These are phyloP conservation scores for Pogonocherus hispidulus DNA, from an alignment of 2,888 invertebrate genomes.

Conservation along the genomic window DNA sequence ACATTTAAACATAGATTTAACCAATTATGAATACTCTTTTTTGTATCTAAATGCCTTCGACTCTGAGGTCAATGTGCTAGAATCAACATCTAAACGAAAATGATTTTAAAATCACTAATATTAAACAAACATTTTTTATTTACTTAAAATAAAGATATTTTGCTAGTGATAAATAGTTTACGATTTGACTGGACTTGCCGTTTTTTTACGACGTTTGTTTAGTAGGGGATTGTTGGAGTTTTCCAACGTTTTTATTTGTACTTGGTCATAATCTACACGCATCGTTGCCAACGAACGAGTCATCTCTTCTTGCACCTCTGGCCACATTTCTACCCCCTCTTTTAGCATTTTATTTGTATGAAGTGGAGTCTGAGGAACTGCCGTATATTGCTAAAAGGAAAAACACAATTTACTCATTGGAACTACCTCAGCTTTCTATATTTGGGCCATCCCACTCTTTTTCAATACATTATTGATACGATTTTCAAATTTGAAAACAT, in stretches of 20 bases:
- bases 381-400: slow-evolving; percentile 74
- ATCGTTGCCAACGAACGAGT: slow-evolving; percentile 97
- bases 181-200: slow-evolving; percentile 31
- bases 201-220: slow-evolving; percentile 81
- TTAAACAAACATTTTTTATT: slow-evolving; percentile 1
- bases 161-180: slow-evolving; percentile 27
- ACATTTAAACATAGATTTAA: neutral
- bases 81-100: slow-evolving; percentile 5
- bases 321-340: slow-evolving; percentile 95
- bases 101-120: slow-evolving; percentile 11
- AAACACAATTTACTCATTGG: no score
- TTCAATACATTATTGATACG: no score
- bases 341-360: slow-evolving; percentile 90
- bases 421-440: no score
- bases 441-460: no score
- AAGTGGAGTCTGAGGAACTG: slow-evolving; percentile 95
- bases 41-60: slow-evolving; percentile 22
- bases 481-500: no score
- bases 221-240: slow-evolving; percentile 93
- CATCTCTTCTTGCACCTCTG: slow-evolving; percentile 99
- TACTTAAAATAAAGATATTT: slow-evolving; percentile 19
- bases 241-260: slow-evolving; percentile 93
- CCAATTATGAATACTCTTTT: slow-evolving; percentile 14
- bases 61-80: neutral
- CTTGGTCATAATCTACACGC: slow-evolving; percentile 97